Evolutionary conservation across 1,140 invertebrate genomes (phyloP), one percentile per base, ranked within the genome.

Genomic region (Leptinotarsa undecemlineata): DNA sequence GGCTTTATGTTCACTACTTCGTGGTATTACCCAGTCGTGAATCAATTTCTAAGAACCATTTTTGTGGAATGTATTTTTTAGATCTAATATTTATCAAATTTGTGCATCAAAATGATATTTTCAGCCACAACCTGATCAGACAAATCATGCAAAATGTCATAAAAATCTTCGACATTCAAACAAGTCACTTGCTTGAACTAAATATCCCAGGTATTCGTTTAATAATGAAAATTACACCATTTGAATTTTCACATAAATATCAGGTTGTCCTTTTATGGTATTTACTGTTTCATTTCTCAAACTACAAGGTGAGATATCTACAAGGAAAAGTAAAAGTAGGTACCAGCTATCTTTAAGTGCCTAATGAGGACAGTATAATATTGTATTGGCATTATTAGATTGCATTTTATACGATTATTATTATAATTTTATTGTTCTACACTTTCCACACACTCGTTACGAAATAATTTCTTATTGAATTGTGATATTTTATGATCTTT

Each of bases 321-420:
- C 75, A 76, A 76, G 75, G 75, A 76, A 76, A 76, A 76, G 75
- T 76, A 76, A 76, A 76, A 76, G 75, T 76, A 76, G 75, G 75
- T 74, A 69, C 72, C 33, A 33, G 26, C 14, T 23, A 23, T 21
- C 26, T 66, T 66, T 20, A 33, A 66, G 63, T 66, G 17, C 42
- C 64, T 23, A 68, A 68, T 74, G 61, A 74, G 57, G 72, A 74
- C 51, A 62, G 68, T 21, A 74, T 66, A 66, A 66, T 66, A 66
- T 20, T 66, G 63, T 66, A 66, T 33, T 23, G 26, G 63, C 26
- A 66, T 21, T 23, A 23, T 66, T 4, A 33, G 20, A 33, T 23
- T 66, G 20, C 26, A 23, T 23, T 23, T 15, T 66, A 23, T 33
- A 66, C 26, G 63, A 23, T 23, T 66, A 66, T 66, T 66, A 66